Percentiles rank a stretch among this genome's conserved stretches.
Evolutionary conservation across 2,113 vertebrate species (phyloP).

Genomic region (Halichoeres trimaculatus): DNA sequence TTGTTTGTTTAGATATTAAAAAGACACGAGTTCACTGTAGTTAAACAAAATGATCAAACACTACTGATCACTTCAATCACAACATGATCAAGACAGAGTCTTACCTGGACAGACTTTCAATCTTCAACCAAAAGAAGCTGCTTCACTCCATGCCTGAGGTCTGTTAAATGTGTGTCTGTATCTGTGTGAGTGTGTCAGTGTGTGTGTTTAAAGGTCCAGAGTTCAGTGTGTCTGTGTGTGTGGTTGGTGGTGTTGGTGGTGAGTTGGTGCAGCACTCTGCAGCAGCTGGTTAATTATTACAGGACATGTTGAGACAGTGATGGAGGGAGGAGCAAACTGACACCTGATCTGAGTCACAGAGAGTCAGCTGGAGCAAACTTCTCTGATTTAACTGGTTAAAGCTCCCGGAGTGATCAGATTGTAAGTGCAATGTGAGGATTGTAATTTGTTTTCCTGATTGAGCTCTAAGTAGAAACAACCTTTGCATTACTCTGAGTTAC

Average conservation of each 20-base stretch:
- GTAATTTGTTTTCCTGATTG: neutral
- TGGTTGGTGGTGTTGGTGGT: too few relatives aligned
- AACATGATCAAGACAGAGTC: neutral
- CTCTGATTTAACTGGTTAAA: neutral
- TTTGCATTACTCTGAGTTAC: neutral
- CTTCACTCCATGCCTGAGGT: slow-evolving; percentile 34
- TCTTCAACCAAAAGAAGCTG: slow-evolving; percentile 14
- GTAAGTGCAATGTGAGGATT: neutral
- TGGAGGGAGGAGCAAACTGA: slow-evolving; percentile 62
- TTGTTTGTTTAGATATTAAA: too few relatives aligned
- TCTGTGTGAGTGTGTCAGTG: slow-evolving; percentile 24
- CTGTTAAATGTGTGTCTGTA: slow-evolving; percentile 6
- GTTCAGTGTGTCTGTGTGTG: slow-evolving; percentile 49
- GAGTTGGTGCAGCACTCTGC: slow-evolving; percentile 34
- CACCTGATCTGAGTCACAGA: slow-evolving; percentile 58
- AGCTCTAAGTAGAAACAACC: neutral
- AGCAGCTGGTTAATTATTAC: slow-evolving; percentile 78
- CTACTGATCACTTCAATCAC: too few relatives aligned
- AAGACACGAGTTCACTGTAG: too few relatives aligned
- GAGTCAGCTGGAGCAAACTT: neutral
- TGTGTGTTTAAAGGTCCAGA: slow-evolving; percentile 58
- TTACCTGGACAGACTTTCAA: slow-evolving; percentile 27
- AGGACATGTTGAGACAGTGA: slow-evolving; percentile 71
- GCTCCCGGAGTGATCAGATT: neutral
- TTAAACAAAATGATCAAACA: neutral